A percentile compares a stretch with the other conserved stretches of the same genome.
phyloP scores from a whole-genome alignment of 2,888 invertebrate species.

The Drosophila recens region DNA sequence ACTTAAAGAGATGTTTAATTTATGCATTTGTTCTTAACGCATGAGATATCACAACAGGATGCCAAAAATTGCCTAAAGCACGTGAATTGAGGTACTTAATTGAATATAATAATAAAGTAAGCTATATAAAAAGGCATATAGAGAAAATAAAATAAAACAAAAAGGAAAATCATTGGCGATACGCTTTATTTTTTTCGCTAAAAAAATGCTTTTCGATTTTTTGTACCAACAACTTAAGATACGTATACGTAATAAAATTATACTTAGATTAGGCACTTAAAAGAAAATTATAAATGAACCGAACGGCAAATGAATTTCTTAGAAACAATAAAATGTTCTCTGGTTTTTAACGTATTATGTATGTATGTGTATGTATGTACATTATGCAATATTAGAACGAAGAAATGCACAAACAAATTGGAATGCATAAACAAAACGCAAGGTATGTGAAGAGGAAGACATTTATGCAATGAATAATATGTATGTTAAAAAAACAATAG shows the following conservation, averaged over 20 bases:
- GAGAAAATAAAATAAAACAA: conserved; percentile 25
- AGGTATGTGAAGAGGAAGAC: conserved; percentile 65
- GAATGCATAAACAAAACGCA: conserved; percentile 77
- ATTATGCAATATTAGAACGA: conserved; percentile 64
- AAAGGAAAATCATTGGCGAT: conserved; percentile 65
- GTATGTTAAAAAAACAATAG: conserved; percentile 17
- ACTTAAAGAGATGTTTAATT: conserved; percentile 56
- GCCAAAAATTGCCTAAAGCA: conserved; percentile 73
- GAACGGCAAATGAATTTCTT: conserved; percentile 52
- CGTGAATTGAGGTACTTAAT: conserved; percentile 60
- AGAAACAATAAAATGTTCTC: conserved; percentile 51
- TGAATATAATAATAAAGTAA: conserved; percentile 10
- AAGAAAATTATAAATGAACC: conserved; percentile 66
- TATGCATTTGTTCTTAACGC: conserved; percentile 35
- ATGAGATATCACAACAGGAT: conserved; percentile 72
- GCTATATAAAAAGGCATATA: conserved; percentile 11
- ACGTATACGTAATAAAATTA: conserved; percentile 66
- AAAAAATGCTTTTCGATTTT: conserved; percentile 74
- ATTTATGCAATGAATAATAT: conserved; percentile 52
- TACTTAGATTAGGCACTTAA: conserved; percentile 57
- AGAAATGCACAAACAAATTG: conserved; percentile 74
- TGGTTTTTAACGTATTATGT: conserved; percentile 34
- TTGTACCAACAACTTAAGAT: conserved; percentile 82
- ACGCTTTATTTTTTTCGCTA: conserved; percentile 73
- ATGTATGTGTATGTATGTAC: conserved; percentile 61